Evolutionary conservation across 2,888 invertebrate genomes (phyloP), one percentile per base, ranked within the genome.

Genomic region (Hybos culiciformis): DNA sequence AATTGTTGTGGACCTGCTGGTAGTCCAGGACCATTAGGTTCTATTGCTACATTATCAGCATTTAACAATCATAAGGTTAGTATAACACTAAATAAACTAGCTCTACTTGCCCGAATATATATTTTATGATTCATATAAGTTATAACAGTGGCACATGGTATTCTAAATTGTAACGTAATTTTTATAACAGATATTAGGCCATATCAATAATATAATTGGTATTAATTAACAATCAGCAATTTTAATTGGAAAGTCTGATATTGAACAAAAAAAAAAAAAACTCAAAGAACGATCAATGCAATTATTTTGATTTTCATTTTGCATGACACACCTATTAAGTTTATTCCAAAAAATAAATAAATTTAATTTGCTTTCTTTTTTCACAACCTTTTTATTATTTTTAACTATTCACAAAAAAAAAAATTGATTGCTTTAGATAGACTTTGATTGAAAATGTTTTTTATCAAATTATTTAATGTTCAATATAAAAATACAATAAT

Each of bases 1-100:
- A 80, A 83, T 54, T 86, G 86, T 66, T 86, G 86, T 64, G 76
- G 82, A 44, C 81, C 81, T 50, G 78, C 83, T 24, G 81, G 82
- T 44, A 83, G 83, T 61, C 84, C 86, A 41, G 84, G 84, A 55
- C 85, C 84, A 24, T 69, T 88, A 49, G 83, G 84, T 42, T 85
- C 86, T 29, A 72, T 88, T 61, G 84, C 87, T 42, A 83, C 86
- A 8, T 72, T 88, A 54, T 83, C 80, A 62, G 86, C 84, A 50
- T 87, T 83, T 68, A 85, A 84, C 68, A 78, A 80, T 60, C 83
- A 80, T 67, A 84, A 86, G 71, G 81, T 81, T 70, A 60, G 60
- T 53, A 32, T 32, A 31, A 33, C 9, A 5, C 3, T n/a, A n/a
- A n/a, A 26, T 12, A 26, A 26, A 26, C n/a, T 3, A 29, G 5